phyloP scores from a whole-genome alignment of 2,113 vertebrate species.

The Labeo rohita region DNA sequence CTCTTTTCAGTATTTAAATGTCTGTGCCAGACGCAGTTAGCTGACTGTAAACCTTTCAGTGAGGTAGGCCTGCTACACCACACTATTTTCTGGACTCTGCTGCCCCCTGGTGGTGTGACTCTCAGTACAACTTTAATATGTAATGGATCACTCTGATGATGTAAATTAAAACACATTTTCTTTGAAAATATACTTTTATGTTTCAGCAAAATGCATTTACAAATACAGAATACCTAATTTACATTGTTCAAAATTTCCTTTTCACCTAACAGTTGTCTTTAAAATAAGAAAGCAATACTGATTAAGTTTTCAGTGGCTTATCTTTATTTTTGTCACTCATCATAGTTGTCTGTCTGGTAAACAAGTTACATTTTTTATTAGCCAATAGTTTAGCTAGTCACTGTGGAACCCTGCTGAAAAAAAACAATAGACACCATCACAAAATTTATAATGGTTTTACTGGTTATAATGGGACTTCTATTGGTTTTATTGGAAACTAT shows the following conservation, averaged over 20 bases:
- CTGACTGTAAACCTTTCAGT: neutral
- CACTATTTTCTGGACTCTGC: conserved; percentile 50
- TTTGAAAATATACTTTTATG: conserved; percentile 75
- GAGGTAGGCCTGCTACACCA: neutral
- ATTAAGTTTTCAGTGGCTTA: too few relatives aligned
- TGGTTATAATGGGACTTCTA: too few relatives aligned
- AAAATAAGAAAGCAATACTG: too few relatives aligned
- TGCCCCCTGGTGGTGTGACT: conserved; percentile 70
- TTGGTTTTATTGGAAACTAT: too few relatives aligned
- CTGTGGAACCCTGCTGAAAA: too few relatives aligned
- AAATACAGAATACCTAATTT: conserved; percentile 70
- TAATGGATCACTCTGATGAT: neutral
- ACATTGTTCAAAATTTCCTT: neutral
- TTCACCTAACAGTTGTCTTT: too few relatives aligned
- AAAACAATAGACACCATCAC: too few relatives aligned
- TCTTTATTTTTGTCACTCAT: too few relatives aligned
- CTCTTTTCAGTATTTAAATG: conserved; percentile 8
- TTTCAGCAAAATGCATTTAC: conserved; percentile 66
- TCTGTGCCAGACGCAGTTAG: conserved; percentile 15
- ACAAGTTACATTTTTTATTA: too few relatives aligned
- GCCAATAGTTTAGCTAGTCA: too few relatives aligned
- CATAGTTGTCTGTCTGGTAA: too few relatives aligned
- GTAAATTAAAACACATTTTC: neutral
- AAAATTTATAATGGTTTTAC: too few relatives aligned
- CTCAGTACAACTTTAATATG: conserved; percentile 37